Percentiles rank a stretch among this genome's conserved stretches.
Evolutionary conservation across 2,113 vertebrate species (phyloP).

Genomic region (Coreoperca whiteheadi): DNA sequence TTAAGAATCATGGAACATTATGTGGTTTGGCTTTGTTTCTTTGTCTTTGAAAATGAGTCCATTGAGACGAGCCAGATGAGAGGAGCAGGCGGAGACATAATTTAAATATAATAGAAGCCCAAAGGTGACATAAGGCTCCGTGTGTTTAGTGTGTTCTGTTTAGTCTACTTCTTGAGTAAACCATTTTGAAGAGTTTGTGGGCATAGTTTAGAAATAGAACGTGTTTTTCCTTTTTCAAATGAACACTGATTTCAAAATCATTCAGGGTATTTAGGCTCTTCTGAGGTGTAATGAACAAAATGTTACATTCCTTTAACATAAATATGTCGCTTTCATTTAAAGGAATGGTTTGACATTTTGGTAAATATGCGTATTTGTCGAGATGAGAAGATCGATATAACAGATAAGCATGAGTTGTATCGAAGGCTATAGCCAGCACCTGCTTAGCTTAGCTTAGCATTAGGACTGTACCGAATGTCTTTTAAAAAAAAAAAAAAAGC

Average conservation of each 20-base stretch:
- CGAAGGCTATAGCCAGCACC: too few species aligned
- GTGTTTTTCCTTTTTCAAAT: neutral
- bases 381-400: neutral
- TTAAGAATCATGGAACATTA: conserved; percentile 54
- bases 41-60: conserved; percentile 46
- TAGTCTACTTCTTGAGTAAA: neutral
- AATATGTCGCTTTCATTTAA: neutral
- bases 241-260: neutral
- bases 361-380: neutral
- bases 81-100: neutral
- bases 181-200: neutral
- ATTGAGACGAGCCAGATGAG: conserved; percentile 25
- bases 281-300: neutral
- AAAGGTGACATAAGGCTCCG: neutral
- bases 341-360: neutral
- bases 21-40: conserved; percentile 46
- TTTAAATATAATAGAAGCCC: neutral
- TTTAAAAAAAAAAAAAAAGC: too few species aligned
- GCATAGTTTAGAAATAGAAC: neutral
- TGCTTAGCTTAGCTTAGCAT: neutral
- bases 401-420: too few species aligned
- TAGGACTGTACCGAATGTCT: too few species aligned
- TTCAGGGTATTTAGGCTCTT: neutral
- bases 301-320: neutral
- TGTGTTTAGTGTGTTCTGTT: neutral